Evolutionary conservation across 2,113 vertebrate species (phyloP), one percentile per base, ranked within the genome.

Genomic region (Xiphorhynchus elegans): DNA sequence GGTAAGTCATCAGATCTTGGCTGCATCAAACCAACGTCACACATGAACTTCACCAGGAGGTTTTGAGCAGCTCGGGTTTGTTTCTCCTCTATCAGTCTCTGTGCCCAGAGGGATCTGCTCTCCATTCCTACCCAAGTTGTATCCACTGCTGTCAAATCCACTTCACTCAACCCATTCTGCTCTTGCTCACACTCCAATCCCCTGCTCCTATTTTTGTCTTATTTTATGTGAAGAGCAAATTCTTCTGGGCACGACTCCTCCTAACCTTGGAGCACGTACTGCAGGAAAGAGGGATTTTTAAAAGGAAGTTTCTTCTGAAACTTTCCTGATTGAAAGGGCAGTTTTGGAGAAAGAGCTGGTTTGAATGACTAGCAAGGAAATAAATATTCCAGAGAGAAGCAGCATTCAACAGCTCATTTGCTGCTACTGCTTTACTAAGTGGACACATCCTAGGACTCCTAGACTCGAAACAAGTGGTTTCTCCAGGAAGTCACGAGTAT

Each of bases 221-320:
- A 46, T 80, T 88, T 83, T 29, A 77, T 0, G 0, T n/a, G 63
- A 85, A 58, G 31, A 0, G 0, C 44, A 78, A 92, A 67, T 64
- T 87, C 60, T 89, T 91, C 76, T 49, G 69, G 56, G 44, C 31
- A 35, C 2, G 66, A 56, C n/a, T 78, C 28, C n/a, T 78, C 28
- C 64, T 42, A 42, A 83, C 13, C 23, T 53, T 5, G 62, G 40
- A 8, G 42, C 35, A n/a, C 7, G 19, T 50, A 35, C 2, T 62
- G 53, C 3, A 11, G 40, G 25, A 46, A 81, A 92, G 67, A 46
- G 4, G 67, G 75, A 70, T 44, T n/a, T 28, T 3, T 1, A 59
- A 60, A 50, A 7, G 11, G 5, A 33, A 29, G 8, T 25, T 81
- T 72, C 39, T 85, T 79, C 52, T 72, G 12, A 85, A 49, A 58